Evolutionary conservation across 2,888 invertebrate species (phyloP).

Genomic region (Trachelus tabidus): DNA sequence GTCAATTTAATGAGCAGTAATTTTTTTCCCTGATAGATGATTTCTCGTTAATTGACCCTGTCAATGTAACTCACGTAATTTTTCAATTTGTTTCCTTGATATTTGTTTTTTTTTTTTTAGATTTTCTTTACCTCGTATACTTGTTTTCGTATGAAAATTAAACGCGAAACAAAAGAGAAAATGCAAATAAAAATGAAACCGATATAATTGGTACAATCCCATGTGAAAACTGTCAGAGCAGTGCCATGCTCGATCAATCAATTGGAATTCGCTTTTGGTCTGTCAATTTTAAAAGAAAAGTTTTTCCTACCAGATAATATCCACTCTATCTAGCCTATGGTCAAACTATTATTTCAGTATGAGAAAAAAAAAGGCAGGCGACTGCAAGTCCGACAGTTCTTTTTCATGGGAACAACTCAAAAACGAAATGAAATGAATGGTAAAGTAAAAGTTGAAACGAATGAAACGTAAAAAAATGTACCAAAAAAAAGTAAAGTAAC

Average conservation of each 20-base stretch:
- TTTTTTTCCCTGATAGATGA: neutral
- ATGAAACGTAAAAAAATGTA: conserved; percentile 3
- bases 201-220: neutral
- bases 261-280: neutral
- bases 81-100: neutral
- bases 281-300: neutral
- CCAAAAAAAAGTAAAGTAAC: conserved; percentile 8
- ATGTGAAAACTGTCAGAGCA: neutral
- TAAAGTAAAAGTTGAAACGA: neutral
- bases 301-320: neutral
- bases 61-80: neutral
- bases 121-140: neutral
- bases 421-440: conserved; percentile 10
- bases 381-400: neutral
- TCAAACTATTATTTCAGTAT: neutral
- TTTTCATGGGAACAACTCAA: neutral
- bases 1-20: neutral
- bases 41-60: neutral
- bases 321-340: neutral
- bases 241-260: neutral
- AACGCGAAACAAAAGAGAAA: conserved; percentile 3
- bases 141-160: neutral
- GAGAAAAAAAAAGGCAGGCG: neutral
- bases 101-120: conserved; percentile 1
- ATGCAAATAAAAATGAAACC: neutral